phyloP scores from a whole-genome alignment of 2,888 invertebrate species.

The Spicauda simplicius region DNA sequence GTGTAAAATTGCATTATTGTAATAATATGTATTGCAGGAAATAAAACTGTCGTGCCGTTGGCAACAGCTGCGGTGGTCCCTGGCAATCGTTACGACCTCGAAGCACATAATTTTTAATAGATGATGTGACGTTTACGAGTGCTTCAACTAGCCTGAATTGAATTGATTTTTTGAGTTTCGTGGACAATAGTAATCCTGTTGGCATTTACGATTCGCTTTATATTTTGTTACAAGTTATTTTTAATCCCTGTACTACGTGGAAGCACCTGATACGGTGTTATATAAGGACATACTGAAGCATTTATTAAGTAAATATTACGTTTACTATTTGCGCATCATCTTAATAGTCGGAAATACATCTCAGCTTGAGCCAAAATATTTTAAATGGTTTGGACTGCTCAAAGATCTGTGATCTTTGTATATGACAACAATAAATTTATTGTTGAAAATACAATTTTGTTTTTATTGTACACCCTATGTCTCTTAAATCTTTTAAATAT shows the following conservation, averaged over 20 bases:
- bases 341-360: slow-evolving; percentile 1
- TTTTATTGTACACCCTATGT: slow-evolving; percentile 20
- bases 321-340: slow-evolving; percentile 4
- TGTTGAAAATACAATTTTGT: slow-evolving; percentile 61
- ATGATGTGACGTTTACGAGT: slow-evolving; percentile 35
- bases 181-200: slow-evolving; percentile 9
- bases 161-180: slow-evolving; percentile 40
- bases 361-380: slow-evolving; percentile 47
- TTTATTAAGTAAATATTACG: slow-evolving; percentile 7
- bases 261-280: not conserved
- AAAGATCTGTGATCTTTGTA: slow-evolving; percentile 78
- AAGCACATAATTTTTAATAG: slow-evolving; percentile 34
- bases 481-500: no score
- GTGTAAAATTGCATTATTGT: not conserved
- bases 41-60: slow-evolving; percentile 26
- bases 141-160: slow-evolving; percentile 41
- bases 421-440: slow-evolving; percentile 69
- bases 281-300: not conserved
- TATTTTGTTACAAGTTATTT: not conserved
- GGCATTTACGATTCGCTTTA: slow-evolving; percentile 18
- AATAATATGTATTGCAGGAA: slow-evolving; percentile 10
- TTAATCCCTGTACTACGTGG: not conserved
- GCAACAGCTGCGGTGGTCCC: slow-evolving; percentile 29
- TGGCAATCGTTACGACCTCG: slow-evolving; percentile 37
- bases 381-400: slow-evolving; percentile 57